Base-by-base conservation (phyloP, 2,888 invertebrate genomes). In the Argyra leucocephala region DNA sequence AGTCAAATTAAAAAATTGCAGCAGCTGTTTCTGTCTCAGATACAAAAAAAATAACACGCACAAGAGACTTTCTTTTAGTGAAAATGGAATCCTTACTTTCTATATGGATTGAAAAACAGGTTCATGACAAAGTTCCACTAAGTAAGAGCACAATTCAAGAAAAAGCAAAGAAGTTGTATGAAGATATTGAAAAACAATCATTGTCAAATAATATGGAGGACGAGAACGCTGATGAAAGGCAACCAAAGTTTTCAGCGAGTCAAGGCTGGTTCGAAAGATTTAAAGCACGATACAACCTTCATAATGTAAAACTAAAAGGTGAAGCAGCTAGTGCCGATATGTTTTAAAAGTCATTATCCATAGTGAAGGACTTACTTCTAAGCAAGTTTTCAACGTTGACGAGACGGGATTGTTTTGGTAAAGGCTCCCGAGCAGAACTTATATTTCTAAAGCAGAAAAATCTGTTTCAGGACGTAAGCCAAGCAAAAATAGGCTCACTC, bases 241-340 rank as follows among this genome's bases (percentile, higher is more conserved):
- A 10, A 9, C 7, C 7, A 36, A 9, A 10, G 36, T 36, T 36
- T 36, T 36, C 10, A 48, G 66, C 67, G 24, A 69, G 67, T 63
- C 64, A 66, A 23, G 70, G 72, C 23, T 71, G 71, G 70, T 71
- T 71, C 67, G 70, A 71, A 64, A 66, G 63, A 66, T 70, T 70
- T 63, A 68, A 66, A 66, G 66, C 31, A 22, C 57, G 63, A 65
- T 26, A 61, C 36, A 68, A 62, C 57, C 26, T 63, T 6, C 64
- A 62, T 23, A 66, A 66, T 66, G 61, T 66, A 21, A 57, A 31
- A 4, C n/a, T n/a, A n/a, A n/a, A n/a, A n/a, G n/a, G n/a, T n/a
- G n/a, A n/a, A n/a, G n/a, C n/a, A n/a, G n/a, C 36, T 36, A 36
- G 36, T 36, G 36, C 36, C 5, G 36, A 36, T 36, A 36, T 9